Evolutionary conservation across 2,113 vertebrate genomes (phyloP).

Genomic region (Semicossyphus pulcher): DNA sequence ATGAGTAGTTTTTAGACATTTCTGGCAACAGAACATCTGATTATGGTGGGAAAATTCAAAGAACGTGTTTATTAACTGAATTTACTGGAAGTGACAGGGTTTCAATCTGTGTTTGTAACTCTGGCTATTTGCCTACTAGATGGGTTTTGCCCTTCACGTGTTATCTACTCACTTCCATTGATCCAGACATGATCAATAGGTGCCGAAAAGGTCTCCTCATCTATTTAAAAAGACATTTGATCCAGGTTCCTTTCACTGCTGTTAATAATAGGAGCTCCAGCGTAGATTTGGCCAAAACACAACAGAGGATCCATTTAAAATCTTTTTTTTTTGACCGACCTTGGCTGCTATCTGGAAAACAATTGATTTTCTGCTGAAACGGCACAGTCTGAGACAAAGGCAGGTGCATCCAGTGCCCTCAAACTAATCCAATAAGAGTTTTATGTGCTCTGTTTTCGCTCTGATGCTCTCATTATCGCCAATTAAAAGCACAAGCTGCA

Average conservation of each 20-base stretch:
- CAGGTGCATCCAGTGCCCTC: background rate
- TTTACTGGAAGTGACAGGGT: background rate
- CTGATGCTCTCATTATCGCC: background rate
- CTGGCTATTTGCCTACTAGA: too few relatives aligned
- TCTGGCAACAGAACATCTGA: background rate
- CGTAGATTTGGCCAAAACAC: background rate
- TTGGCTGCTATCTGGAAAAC: background rate
- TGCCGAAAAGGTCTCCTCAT: background rate
- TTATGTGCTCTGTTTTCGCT: background rate
- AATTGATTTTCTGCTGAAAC: background rate
- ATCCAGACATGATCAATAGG: background rate
- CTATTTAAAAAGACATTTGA: slow-evolving; percentile 8
- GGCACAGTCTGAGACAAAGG: background rate
- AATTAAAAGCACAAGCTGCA: slow-evolving; percentile 3
- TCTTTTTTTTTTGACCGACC: background rate
- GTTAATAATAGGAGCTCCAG: slow-evolving; percentile 11
- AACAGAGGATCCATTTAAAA: background rate
- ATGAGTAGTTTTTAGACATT: slow-evolving; percentile 7
- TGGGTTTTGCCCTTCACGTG: background rate
- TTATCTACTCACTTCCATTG: background rate
- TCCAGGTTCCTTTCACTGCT: background rate
- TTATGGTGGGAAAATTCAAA: background rate
- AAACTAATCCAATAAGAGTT: background rate
- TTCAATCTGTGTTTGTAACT: too few relatives aligned
- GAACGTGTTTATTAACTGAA: slow-evolving; percentile 1